Conservation (phyloP, 2,113 vertebrate genomes). For the Lampris megalopsis region DNA sequence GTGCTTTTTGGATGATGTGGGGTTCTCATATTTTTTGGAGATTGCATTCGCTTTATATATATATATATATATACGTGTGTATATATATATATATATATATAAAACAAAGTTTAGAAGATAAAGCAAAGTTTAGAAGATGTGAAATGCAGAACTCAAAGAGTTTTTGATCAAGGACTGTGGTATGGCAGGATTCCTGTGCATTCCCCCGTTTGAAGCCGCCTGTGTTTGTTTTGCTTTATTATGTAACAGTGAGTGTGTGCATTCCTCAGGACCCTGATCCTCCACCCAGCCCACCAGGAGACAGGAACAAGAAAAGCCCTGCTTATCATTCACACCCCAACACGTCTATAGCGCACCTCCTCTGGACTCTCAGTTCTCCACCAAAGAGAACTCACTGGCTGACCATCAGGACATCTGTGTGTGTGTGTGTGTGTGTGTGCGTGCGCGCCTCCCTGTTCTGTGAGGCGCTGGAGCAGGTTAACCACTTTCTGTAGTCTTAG, state of each 20-base stretch:
- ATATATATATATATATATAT: constrained; percentile 13
- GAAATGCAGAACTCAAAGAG: neutral
- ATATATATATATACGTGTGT: too few species aligned
- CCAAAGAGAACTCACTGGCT: neutral
- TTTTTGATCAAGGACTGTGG: constrained; percentile 41
- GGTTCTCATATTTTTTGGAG: constrained; percentile 35
- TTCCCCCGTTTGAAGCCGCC: neutral
- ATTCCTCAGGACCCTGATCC: constrained; percentile 63
- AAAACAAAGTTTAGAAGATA: neutral
- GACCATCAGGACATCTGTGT: constrained; percentile 16
- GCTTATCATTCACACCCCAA: constrained; percentile 40
- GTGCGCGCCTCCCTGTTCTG: constrained; percentile 49
- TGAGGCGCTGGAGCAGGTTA: constrained; percentile 39
- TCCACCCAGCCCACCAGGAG: constrained; percentile 9
- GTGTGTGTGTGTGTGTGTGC: constrained; percentile 20
- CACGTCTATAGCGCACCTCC: constrained; percentile 17
- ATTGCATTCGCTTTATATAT: too few species aligned
- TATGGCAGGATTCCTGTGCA: constrained; percentile 49
- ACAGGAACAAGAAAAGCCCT: constrained; percentile 3
- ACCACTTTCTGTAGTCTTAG: constrained; percentile 48
- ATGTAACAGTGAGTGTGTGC: constrained; percentile 44
- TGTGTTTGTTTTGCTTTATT: constrained; percentile 28
- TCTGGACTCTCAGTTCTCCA: constrained; percentile 30
- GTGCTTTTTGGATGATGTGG: constrained; percentile 27
- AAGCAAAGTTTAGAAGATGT: neutral